Evolutionary conservation across 2,888 invertebrate species (phyloP), one percentile per base, ranked within the genome.

Genomic region (Elysia crispata): DNA sequence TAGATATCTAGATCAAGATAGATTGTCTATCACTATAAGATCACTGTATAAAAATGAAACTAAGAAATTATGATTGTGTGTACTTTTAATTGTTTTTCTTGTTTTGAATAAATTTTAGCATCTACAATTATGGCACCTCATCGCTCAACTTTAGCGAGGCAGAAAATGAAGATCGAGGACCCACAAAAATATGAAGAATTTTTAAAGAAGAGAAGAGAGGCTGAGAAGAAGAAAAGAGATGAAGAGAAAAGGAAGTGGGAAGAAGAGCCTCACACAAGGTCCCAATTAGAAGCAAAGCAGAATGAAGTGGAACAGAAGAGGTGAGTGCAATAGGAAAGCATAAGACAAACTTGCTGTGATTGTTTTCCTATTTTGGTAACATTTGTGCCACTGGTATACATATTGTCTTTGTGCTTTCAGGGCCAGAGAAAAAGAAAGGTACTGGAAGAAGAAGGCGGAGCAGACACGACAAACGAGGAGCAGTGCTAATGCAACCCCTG

Each of bases 121-220:
- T 41, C 41, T 41, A 41, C 5, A 41, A 41, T 41, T 6, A 41
- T 41, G 41, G 3, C 41, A 41, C 41, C 41, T 3, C 41, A 60
- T 23, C 5, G 60, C 3, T 23, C 60, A 20, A 60, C 60, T 23
- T 5, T 60, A 5, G 20, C 23, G 5, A 3, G 60, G 15, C 60
- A 23, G 15, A 60, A 15, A 15, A 23, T 60, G 60, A 60, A 60
- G 15, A 18, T 8, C 5, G 60, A 60, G 15, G 60, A 60, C 15
- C 60, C 60, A 8, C n/a, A 60, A 6, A 23, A 60, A 23, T 60
- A 60, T 18, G 23, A 60, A 15, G 60, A 20, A 6, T 60, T 8
- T 60, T 23, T 60, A 23, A 3, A 60, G 60, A 60, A 60, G 60
- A 60, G 60, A 60, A 60, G 60, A 23, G 23, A 60, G 60, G 60